Conservation (phyloP, 2,888 invertebrate genomes). For the Drosophila borealis region DNA sequence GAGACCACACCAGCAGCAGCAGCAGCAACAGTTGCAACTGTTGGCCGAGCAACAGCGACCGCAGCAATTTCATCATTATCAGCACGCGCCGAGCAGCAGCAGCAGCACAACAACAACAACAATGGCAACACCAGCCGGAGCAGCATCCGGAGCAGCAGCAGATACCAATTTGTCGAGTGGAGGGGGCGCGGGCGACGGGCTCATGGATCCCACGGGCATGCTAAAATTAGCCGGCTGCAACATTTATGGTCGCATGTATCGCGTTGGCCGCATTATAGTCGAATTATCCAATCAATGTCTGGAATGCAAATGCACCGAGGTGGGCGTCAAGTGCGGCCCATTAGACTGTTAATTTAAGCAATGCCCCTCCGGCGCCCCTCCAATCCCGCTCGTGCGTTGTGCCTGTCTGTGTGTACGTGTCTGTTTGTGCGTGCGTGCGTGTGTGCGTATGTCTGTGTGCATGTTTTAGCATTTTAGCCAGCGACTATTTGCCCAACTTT, state of each 20-base stretch:
- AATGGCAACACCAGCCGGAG: slow-evolving; percentile 21
- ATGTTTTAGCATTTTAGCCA: slow-evolving; percentile 24
- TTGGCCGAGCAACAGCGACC: slow-evolving; percentile 41
- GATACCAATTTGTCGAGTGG: background rate
- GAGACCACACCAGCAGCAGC: slow-evolving; percentile 69
- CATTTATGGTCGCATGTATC: slow-evolving; percentile 95
- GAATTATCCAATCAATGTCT: slow-evolving; percentile 93
- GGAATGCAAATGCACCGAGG: slow-evolving; percentile 94
- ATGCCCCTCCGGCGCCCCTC: slow-evolving; percentile 1
- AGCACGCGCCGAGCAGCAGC: slow-evolving; percentile 64
- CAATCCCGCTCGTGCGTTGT: too few relatives aligned
- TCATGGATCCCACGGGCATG: slow-evolving; percentile 86
- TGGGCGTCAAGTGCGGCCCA: slow-evolving; percentile 93
- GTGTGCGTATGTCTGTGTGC: background rate
- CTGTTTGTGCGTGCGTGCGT: background rate
- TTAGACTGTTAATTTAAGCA: slow-evolving; percentile 86
- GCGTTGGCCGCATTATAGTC: slow-evolving; percentile 92
- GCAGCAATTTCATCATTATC: slow-evolving; percentile 76
- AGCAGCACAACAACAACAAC: slow-evolving; percentile 26
- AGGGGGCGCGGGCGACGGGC: slow-evolving; percentile 38
- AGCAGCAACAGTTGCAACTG: slow-evolving; percentile 37
- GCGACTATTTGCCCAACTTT: background rate
- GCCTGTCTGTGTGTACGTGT: background rate
- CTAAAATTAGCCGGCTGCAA: slow-evolving; percentile 94
- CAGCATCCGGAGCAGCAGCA: slow-evolving; percentile 19